These are phyloP conservation scores for Salvelinus fontinalis DNA, from an alignment of 2,113 vertebrate species.

Conservation along the genomic window DNA sequence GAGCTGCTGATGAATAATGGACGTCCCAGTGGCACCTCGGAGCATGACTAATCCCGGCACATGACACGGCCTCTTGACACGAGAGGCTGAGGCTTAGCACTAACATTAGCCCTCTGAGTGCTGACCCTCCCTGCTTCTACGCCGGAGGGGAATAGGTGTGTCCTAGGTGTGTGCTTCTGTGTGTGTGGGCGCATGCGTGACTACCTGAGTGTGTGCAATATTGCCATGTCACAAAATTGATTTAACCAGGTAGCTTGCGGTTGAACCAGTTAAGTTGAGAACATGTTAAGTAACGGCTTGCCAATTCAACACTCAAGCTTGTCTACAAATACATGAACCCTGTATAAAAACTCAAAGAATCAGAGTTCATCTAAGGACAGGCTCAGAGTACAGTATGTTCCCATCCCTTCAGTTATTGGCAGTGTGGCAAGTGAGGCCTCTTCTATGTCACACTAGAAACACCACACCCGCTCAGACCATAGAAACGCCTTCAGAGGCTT, in stretches of 20 bases:
- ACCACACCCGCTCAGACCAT: conserved; percentile 26
- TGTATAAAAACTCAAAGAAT: too few relatives aligned
- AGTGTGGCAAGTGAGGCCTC: background rate
- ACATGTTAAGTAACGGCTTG: background rate
- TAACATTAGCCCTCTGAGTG: conserved; percentile 45
- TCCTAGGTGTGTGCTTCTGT: background rate
- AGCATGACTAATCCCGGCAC: conserved; percentile 67
- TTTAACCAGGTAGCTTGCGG: too few relatives aligned
- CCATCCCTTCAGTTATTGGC: background rate
- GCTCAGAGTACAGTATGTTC: too few relatives aligned
- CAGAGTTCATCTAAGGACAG: too few relatives aligned
- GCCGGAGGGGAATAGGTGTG: too few relatives aligned
- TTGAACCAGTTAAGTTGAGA: too few relatives aligned
- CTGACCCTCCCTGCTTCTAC: background rate
- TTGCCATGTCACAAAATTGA: too few relatives aligned
- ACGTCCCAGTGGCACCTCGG: conserved; percentile 41
- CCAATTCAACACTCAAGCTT: too few relatives aligned
- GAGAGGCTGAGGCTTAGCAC: conserved; percentile 44
- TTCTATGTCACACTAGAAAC: too few relatives aligned
- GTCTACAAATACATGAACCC: too few relatives aligned
- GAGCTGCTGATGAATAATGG: conserved; percentile 66
- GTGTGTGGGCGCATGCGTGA: background rate
- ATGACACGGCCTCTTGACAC: conserved; percentile 54
- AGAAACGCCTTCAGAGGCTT: background rate
- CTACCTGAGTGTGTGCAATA: background rate